Percentiles rank a stretch among this genome's conserved stretches.
phyloP scores from a whole-genome alignment of 2,113 vertebrate species.

The Polypterus bichir region DNA sequence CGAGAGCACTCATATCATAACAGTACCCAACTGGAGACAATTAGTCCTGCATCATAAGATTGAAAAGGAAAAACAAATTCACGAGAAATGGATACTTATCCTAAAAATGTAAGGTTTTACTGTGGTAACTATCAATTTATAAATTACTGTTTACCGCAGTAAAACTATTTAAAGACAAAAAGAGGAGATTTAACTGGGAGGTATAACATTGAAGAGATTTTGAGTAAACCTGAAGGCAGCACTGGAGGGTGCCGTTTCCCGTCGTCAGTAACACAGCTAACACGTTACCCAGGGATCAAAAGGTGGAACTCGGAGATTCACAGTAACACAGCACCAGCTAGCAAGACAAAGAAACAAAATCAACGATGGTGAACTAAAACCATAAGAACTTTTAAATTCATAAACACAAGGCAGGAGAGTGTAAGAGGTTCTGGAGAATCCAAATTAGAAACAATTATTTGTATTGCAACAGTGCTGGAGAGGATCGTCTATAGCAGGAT shows the following conservation, averaged over 20 bases:
- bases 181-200: no score
- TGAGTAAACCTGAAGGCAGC: not conserved
- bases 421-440: not conserved
- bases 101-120: no score
- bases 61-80: no score
- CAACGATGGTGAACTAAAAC: slow-evolving; percentile 9
- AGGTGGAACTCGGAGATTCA: slow-evolving; percentile 31
- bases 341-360: slow-evolving; percentile 2
- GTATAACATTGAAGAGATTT: no score
- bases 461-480: slow-evolving; percentile 51
- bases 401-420: not conserved
- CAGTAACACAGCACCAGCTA: slow-evolving; percentile 25
- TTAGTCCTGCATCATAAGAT: no score
- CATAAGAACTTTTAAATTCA: not conserved
- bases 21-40: no score
- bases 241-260: slow-evolving; percentile 6
- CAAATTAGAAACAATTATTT: slow-evolving; percentile 48
- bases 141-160: no score
- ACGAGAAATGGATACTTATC: no score
- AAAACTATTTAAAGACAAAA: no score
- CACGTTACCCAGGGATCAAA: slow-evolving; percentile 39
- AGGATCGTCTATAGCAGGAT: slow-evolving; percentile 50
- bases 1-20: no score
- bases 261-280: slow-evolving; percentile 1
- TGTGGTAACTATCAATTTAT: no score